Evolutionary conservation across 2,888 invertebrate species (phyloP).

Genomic region (Seira sanloemensis): DNA sequence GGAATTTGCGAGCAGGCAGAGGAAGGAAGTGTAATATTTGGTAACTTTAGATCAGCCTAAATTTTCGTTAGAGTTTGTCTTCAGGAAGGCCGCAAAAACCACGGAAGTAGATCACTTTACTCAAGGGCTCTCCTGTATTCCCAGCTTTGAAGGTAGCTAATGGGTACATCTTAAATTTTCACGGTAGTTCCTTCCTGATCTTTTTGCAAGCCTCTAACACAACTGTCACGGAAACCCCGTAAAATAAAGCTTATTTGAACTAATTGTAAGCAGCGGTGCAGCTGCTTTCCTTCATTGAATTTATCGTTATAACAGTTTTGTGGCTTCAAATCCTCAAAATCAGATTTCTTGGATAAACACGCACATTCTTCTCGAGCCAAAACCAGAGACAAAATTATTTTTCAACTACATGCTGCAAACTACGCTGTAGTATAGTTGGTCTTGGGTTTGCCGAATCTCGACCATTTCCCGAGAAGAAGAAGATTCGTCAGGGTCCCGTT

Average conservation of each 20-base stretch:
- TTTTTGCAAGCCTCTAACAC: not conserved
- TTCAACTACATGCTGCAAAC: not conserved
- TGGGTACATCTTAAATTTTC: not conserved
- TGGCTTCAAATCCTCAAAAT: constrained; percentile 33
- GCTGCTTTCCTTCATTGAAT: constrained; percentile 4
- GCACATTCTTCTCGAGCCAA: not conserved
- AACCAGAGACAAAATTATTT: not conserved
- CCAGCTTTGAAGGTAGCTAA: not conserved
- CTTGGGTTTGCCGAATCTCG: not conserved
- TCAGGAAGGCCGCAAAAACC: constrained; percentile 44
- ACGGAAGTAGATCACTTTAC: constrained; percentile 33
- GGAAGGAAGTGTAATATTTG: not conserved
- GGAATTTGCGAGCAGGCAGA: too few relatives aligned
- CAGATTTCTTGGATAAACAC: constrained; percentile 38
- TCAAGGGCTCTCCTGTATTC: too few relatives aligned
- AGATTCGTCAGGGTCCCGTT: constrained; percentile 13
- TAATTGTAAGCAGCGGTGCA: not conserved
- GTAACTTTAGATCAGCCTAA: constrained; percentile 32
- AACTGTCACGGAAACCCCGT: not conserved
- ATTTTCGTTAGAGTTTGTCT: constrained; percentile 47
- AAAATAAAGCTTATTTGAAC: constrained; percentile 3
- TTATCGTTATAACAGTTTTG: constrained; percentile 21
- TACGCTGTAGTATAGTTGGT: too few relatives aligned
- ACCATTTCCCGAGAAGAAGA: not conserved
- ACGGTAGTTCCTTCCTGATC: not conserved